phyloP scores from a whole-genome alignment of 2,113 vertebrate species.

The Dunckerocampus dactyliophorus region DNA sequence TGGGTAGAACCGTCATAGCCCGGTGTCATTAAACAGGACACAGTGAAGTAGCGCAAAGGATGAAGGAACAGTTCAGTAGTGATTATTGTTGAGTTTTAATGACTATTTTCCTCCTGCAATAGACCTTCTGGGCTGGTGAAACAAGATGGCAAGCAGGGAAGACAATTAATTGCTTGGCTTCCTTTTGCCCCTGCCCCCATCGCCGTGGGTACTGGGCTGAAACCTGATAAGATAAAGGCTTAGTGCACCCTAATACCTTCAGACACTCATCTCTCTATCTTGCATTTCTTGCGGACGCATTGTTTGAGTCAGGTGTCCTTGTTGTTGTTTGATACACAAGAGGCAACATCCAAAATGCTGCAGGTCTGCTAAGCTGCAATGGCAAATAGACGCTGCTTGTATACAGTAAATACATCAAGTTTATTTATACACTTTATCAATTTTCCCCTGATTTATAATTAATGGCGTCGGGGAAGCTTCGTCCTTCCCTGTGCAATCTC shows the following conservation, averaged over 20 bases:
- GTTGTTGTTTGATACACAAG: constrained; percentile 2
- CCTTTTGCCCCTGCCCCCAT: constrained; percentile 60
- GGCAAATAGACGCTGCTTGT: not conserved
- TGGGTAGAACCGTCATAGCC: constrained; percentile 56
- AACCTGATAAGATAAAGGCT: constrained; percentile 70
- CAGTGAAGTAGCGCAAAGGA: constrained; percentile 50
- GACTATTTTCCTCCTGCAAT: constrained; percentile 73
- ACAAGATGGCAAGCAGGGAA: constrained; percentile 75
- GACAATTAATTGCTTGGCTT: constrained; percentile 80
- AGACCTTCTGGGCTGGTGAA: constrained; percentile 76
- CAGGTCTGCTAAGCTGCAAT: not conserved
- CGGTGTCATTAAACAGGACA: constrained; percentile 51
- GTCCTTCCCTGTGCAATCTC: constrained; percentile 5
- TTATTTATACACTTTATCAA: no score
- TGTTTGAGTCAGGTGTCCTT: constrained; percentile 26
- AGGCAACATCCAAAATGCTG: not conserved
- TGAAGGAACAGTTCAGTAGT: constrained; percentile 67
- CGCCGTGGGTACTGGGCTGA: constrained; percentile 58
- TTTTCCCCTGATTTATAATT: not conserved
- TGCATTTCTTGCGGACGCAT: constrained; percentile 29
- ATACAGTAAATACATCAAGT: not conserved
- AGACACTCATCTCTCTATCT: constrained; percentile 37
- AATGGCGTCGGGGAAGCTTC: not conserved
- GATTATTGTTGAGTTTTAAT: constrained; percentile 77
- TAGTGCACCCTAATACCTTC: constrained; percentile 62